Evolutionary conservation across 1,140 invertebrate species (phyloP).

Genomic region (Lutraria rhynchaena): DNA sequence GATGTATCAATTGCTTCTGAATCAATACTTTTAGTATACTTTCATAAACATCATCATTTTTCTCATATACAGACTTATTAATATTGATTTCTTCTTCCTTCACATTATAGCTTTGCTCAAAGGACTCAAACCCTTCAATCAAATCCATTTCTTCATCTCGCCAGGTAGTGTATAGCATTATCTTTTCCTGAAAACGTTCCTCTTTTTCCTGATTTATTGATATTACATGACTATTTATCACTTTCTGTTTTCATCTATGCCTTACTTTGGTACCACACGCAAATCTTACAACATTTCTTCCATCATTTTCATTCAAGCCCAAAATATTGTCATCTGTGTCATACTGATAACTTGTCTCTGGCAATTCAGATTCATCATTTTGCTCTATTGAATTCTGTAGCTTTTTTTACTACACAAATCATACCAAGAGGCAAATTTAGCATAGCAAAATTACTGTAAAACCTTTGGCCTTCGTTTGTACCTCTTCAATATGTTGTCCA

Average conservation of each 20-base stretch:
- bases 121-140: background rate
- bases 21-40: background rate
- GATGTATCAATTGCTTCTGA: background rate
- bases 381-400: background rate
- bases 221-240: constrained; percentile 25
- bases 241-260: constrained; percentile 17
- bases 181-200: constrained; percentile 38
- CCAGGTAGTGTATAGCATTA: constrained; percentile 45
- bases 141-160: constrained; percentile 43
- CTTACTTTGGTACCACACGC: constrained; percentile 31
- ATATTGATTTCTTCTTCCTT: constrained; percentile 13
- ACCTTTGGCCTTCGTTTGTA: constrained; percentile 18
- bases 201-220: constrained; percentile 18
- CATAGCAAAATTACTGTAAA: background rate
- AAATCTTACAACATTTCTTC: constrained; percentile 1
- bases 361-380: constrained; percentile 2
- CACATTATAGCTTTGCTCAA: constrained; percentile 35
- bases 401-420: background rate
- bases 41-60: constrained; percentile 2
- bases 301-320: too few species aligned
- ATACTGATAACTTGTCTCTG: background rate
- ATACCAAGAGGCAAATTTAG: constrained; percentile 29
- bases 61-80: constrained; percentile 16
- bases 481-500: constrained; percentile 12
- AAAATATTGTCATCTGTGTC: constrained; percentile 12